Base-by-base conservation (phyloP, 2,888 invertebrate genomes). In the Dusona sp. region DNA sequence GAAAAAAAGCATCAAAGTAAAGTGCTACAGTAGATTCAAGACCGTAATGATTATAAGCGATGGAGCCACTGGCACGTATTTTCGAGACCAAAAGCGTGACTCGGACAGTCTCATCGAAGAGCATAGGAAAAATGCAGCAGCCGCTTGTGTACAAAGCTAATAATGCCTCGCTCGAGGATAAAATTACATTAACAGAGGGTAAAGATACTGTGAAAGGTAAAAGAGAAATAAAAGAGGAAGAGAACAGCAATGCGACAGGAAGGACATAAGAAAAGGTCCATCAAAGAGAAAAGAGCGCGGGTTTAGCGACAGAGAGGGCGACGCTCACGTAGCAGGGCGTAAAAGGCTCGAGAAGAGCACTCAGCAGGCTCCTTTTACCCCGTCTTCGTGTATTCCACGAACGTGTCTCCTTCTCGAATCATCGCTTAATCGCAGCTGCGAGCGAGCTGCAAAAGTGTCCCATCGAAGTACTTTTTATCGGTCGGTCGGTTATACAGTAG, bases 391-490 rank as follows among this genome's bases (percentile, higher is more conserved):
- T 67, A 67, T 87, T 82, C 68, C 74, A 85, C 86, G 79, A 84
- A 78, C 86, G 83, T 86, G 83, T 78, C 80, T 83, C 48, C 74
- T 77, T 78, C 75, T 80, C 83, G 88, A 84, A 88, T 88, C 88
- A 88, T 88, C 88, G 86, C 88, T 88, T 86, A 88, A 88, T 88
- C 87, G 88, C 78, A 84, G 84, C 79, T 79, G 83, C 68, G 54
- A 81, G 80, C 72, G 83, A 79, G 73, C 80, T 70, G 80, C 84
- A 79, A 82, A 73, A 70, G 85, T 81, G 73, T 85, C 57, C 75
- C 72, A 64, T 86, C 77, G 33, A 65, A 79, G 78, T 81, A 84
- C 86, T 87, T 86, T 82, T 81, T 79, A 51, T 64, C 57, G 42
- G 67, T 65, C 67, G 61, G 61, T 61, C 61, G 57, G 45, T 29